Evolutionary conservation across 2,797 vertebrate species (phyloP).

Genomic region (Margarornis squamiger): DNA sequence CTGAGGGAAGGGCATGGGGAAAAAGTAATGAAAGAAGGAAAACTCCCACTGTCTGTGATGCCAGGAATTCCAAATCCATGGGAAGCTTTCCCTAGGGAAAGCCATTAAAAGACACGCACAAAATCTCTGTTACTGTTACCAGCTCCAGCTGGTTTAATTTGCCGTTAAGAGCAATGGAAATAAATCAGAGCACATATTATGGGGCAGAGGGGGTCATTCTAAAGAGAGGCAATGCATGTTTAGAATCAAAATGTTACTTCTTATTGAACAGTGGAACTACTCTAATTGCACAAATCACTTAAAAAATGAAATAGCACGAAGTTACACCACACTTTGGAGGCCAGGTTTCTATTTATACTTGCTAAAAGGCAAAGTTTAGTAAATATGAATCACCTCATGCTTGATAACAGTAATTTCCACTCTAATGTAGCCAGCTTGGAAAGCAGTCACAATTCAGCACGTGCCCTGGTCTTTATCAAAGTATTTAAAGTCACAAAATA

Average conservation of each 20-base stretch:
- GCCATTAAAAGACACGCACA: no score
- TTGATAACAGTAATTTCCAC: neutral
- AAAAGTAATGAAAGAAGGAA: fast-evolving
- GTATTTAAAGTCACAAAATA: neutral
- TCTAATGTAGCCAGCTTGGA: neutral
- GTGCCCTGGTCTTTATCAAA: neutral
- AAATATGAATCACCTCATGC: neutral
- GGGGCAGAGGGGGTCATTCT: fast-evolving
- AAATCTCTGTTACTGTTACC: fast-evolving
- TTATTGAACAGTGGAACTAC: neutral
- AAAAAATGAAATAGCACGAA: fast-evolving
- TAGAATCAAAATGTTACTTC: neutral
- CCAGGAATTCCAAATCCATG: neutral
- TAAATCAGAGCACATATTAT: fast-evolving
- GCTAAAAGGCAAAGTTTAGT: neutral
- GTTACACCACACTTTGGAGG: neutral
- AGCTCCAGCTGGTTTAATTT: neutral
- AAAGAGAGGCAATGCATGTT: neutral
- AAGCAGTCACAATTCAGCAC: neutral
- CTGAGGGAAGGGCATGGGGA: fast-evolving
- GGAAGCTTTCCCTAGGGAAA: neutral
- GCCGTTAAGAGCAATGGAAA: neutral
- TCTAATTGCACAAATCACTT: neutral
- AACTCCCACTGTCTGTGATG: neutral
- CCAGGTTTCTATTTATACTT: neutral